Evolutionary conservation across 2,113 vertebrate species (phyloP).

Genomic region (Neomonachus schauinslandi): DNA sequence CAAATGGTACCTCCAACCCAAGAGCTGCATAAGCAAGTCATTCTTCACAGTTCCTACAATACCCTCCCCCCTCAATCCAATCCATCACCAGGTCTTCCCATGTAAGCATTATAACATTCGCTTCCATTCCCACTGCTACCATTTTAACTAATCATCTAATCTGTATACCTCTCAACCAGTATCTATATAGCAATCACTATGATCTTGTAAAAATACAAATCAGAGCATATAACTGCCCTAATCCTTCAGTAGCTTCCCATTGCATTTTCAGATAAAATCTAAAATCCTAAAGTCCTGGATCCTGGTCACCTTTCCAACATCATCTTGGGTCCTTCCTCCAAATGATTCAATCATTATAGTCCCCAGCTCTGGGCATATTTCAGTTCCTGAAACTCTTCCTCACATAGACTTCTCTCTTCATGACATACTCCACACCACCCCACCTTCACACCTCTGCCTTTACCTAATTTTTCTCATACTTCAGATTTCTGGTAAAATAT

Average conservation of each 20-base stretch:
- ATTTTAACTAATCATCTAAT: not conserved
- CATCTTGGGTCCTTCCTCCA: not conserved
- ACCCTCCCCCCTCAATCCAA: not conserved
- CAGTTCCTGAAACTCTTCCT: conserved; percentile 30
- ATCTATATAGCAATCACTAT: not conserved
- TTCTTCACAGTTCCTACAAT: not conserved
- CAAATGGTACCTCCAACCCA: not conserved
- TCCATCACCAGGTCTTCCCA: not conserved
- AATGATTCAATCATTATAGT: not conserved
- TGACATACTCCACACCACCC: not conserved
- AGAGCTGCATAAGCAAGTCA: not conserved
- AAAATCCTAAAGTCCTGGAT: not conserved
- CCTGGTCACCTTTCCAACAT: not conserved
- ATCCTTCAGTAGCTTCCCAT: not conserved
- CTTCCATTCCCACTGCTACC: not conserved
- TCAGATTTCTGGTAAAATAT: conserved; percentile 4
- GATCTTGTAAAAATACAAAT: not conserved
- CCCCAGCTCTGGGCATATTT: not conserved
- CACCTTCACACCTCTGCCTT: not conserved
- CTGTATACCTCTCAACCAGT: not conserved
- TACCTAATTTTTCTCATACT: not conserved
- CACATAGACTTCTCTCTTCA: not conserved
- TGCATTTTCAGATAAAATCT: conserved; percentile 28
- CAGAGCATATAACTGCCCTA: not conserved
- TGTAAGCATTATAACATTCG: not conserved